Base-by-base conservation (phyloP, 2,113 vertebrate genomes). In the Ia io region DNA sequence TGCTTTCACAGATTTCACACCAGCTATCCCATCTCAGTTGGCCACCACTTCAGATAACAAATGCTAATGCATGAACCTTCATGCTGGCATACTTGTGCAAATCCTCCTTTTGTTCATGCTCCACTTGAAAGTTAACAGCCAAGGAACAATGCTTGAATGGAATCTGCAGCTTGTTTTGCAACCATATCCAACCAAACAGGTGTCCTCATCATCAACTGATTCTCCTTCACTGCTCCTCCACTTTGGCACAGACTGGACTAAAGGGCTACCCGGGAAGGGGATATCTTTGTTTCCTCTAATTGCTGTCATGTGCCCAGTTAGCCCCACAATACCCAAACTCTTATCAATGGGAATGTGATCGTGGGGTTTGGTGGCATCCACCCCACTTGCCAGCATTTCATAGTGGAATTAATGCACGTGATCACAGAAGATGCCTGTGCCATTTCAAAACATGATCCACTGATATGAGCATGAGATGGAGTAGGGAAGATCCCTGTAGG, bases 331-430 rank as follows among this genome's bases (percentile, higher is more conserved):
- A 28, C 47, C 47, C 82, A 61, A 96, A 88, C 5, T 79, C 76
- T 91, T 92, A 84, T 94, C 30, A 84, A 79, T 86, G 92, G 91
- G 95, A 97, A 97, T 73, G 61, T 96, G 80, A 83, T 78, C 5
- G 61, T 70, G 84, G 90, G 94, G 37, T 74, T 93, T 85, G 25
- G 49, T 37, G 47, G 96, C 92, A 97, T 94, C 93, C 92, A 94
- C 78, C 96, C 91, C 85, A 86, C 0, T 73, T 88, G 76, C 91
- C 94, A 91, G 95, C 83, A 84, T 71, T 97, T 76, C 71, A 74
- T 86, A 56, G 70, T 63, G 97, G 98, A 97, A 96, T 93, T 91
- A 25, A 11, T 44, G 96, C 90, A 95, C 92, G 86, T 89, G 25
- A 93, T n/a, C 94, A 80, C 18, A 83, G 95, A 95, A 95, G 88